Evolutionary conservation across 1,140 invertebrate genomes (phyloP), one percentile per base, ranked within the genome.

Genomic region (Trichonephila inaurata): DNA sequence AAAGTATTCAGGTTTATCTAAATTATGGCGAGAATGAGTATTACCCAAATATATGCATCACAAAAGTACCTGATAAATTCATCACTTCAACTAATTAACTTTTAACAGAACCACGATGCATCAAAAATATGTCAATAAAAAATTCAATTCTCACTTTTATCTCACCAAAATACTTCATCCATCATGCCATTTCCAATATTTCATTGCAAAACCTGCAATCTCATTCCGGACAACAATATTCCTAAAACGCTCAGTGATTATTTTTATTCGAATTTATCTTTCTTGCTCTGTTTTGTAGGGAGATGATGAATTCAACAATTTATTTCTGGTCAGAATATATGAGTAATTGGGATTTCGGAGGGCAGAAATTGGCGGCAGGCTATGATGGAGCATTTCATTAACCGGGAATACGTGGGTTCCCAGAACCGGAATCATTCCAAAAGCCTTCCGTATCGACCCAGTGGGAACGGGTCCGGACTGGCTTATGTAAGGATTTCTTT

Each of bases 341-440:
- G 88, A 89, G 88, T 89, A 77, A 89, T 89, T 89, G 88, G 88
- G 66, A 58, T 16, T 60, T 64, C 61, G 62, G 61, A 18, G 44
- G 64, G 66, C 40, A 33, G 40, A 77, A 77, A 19, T 60, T 33
- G 58, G n/a, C 77, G 88, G 77, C 88, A 89, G 88, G n/a, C n/a
- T 64, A 72, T 89, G 88, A 89, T 89, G 88, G 66, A 89, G 51
- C 28, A 89, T 89, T 89, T 89, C 88, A 89, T 89, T 89, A 89
- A 89, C 66, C 66, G 19, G 51, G 51, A 72, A 89, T 77, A 66
- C 88, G 77, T 77, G 51, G 77, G 88, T 40, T 72, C 60, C 62
- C 40, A 33, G 40, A 33, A 51, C 61, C 62, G 33, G 51, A 83
- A 77, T 77, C 72, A 19, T 77, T 77, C 72, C 28, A 33, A 21